phyloP scores from a whole-genome alignment of 2,113 vertebrate species.

The Vanacampus margaritifer region DNA sequence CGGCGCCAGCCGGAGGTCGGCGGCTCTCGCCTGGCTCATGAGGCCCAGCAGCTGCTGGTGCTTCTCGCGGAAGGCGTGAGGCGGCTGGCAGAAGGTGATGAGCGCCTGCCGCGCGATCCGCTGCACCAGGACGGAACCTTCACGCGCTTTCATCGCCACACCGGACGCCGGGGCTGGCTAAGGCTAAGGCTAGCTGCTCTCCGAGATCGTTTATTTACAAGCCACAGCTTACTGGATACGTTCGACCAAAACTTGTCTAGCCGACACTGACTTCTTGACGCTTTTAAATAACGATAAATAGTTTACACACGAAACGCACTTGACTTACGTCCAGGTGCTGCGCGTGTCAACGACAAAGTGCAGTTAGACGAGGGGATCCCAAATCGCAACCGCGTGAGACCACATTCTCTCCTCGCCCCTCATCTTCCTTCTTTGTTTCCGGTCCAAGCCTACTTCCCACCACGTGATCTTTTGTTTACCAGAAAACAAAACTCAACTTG shows the following conservation, averaged over 20 bases:
- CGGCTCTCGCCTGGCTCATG: constrained; percentile 81
- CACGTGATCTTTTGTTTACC: neutral
- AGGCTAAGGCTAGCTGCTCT: neutral
- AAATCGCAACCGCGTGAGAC: constrained; percentile 27
- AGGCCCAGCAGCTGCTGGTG: constrained; percentile 75
- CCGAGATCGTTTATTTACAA: constrained; percentile 8
- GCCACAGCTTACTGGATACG: too few species aligned
- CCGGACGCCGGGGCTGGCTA: neutral
- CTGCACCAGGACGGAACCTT: constrained; percentile 84
- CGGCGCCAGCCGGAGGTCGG: constrained; percentile 82
- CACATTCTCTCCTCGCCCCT: accelerated
- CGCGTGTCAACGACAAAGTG: neutral
- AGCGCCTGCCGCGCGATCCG: constrained; percentile 85
- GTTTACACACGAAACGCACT: neutral
- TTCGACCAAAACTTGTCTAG: neutral
- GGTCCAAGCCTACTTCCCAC: neutral
- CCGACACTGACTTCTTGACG: neutral
- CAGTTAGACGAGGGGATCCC: accelerated
- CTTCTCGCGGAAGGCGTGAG: constrained; percentile 75
- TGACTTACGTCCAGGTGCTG: neutral
- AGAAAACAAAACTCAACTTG: neutral
- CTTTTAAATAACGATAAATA: neutral
- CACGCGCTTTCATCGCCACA: constrained; percentile 74
- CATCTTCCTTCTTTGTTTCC: neutral
- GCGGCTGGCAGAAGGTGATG: constrained; percentile 75